Conservation (phyloP, 2,797 vertebrate genomes). For the Dendrocincla fuliginosa region DNA sequence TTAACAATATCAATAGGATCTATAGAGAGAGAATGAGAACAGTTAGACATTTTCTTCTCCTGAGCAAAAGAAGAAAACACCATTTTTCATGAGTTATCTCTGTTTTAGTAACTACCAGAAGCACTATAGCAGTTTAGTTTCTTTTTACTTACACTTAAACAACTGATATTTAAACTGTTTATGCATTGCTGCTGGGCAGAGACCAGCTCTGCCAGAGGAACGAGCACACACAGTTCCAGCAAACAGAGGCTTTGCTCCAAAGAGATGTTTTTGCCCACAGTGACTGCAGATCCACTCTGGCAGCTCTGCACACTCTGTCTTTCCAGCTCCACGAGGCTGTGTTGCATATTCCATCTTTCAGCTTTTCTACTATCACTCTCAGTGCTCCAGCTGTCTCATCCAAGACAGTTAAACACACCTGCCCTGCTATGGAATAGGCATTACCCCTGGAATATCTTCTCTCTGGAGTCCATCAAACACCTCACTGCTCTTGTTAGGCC, state of each 20-base stretch:
- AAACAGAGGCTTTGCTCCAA: slow-evolving; percentile 31
- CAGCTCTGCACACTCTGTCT: neutral
- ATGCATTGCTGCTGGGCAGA: neutral
- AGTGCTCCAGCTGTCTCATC: neutral
- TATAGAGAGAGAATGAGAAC: slow-evolving; percentile 36
- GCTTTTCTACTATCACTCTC: neutral
- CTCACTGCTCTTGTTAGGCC: neutral
- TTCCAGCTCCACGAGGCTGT: neutral
- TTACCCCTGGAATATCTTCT: neutral
- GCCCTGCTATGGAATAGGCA: neutral
- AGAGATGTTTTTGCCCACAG: neutral
- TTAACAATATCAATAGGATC: slow-evolving; percentile 97
- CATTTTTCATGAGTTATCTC: slow-evolving; percentile 2
- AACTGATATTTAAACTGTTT: slow-evolving; percentile 57
- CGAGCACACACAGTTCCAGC: neutral
- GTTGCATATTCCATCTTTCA: neutral
- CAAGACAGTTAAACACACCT: neutral
- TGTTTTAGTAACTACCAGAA: slow-evolving; percentile 11
- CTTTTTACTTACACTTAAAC: slow-evolving; percentile 33
- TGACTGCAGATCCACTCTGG: neutral
- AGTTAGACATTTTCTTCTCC: neutral
- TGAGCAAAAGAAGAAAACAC: neutral
- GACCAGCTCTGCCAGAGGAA: slow-evolving; percentile 33
- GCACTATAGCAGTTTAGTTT: neutral
- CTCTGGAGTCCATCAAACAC: neutral